A percentile compares a stretch with the other conserved stretches of the same genome.
These are phyloP conservation scores for Eurytoma californica DNA, from an alignment of 2,888 invertebrate genomes.

Conservation along the genomic window DNA sequence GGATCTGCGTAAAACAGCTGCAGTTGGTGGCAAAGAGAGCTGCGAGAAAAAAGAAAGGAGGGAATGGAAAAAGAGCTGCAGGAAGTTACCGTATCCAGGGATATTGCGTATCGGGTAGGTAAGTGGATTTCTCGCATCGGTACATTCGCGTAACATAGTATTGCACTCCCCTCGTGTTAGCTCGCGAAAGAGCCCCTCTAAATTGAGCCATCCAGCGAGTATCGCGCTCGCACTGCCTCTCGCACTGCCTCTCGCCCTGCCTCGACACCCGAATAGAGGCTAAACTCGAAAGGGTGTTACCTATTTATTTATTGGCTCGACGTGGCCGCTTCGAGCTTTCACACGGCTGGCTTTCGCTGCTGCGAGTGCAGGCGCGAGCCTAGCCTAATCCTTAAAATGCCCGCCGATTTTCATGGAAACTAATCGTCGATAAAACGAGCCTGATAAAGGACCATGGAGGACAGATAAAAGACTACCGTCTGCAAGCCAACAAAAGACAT, in stretches of 20 bases:
- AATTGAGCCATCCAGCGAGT: slow-evolving; percentile 66
- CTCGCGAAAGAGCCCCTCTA: slow-evolving; percentile 65
- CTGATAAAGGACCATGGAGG: background rate
- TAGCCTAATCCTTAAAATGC: slow-evolving; percentile 53
- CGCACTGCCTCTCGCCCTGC: background rate
- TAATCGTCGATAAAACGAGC: slow-evolving; percentile 37
- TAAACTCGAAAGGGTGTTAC: slow-evolving; percentile 62
- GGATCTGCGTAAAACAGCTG: background rate
- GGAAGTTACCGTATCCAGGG: slow-evolving; percentile 50
- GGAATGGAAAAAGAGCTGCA: slow-evolving; percentile 14
- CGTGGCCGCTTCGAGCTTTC: slow-evolving; percentile 46
- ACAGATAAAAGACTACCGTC: background rate
- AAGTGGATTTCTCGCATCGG: slow-evolving; percentile 71
- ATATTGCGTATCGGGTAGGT: slow-evolving; percentile 62
- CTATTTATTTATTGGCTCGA: slow-evolving; percentile 63
- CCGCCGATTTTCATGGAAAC: slow-evolving; percentile 45
- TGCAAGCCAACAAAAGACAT: no score
- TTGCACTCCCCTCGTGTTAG: slow-evolving; percentile 70
- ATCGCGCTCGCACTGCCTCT: slow-evolving; percentile 30
- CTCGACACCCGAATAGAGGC: slow-evolving; percentile 42
- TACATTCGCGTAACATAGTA: slow-evolving; percentile 69
- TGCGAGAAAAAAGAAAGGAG: slow-evolving; percentile 17
- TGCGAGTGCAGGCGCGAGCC: background rate
- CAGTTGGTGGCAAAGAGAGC: background rate
- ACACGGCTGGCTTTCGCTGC: background rate